Evolutionary conservation across 2,113 vertebrate genomes (phyloP).

Genomic region (Atherinomorus stipes): DNA sequence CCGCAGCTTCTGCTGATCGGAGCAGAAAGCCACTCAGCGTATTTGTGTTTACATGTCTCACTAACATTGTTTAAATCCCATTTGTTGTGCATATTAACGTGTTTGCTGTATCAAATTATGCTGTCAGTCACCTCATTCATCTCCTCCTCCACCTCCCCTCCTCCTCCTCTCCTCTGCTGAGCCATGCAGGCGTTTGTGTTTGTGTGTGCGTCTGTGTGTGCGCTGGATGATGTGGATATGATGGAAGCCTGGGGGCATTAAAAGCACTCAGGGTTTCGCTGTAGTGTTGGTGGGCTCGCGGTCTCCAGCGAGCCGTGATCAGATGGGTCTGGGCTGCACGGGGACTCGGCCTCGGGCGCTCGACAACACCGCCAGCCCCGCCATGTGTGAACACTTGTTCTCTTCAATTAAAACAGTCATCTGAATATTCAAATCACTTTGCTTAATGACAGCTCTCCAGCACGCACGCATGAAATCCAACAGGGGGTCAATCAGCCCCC

Average conservation of each 20-base stretch:
- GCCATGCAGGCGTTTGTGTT: conserved; percentile 1
- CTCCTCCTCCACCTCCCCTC: neutral
- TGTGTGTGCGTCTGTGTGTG: conserved; percentile 34
- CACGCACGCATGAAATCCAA: conserved; percentile 61
- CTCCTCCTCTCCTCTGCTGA: neutral
- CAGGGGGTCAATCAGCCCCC: conserved; percentile 52
- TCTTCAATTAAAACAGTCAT: conserved; percentile 81
- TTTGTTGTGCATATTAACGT: conserved; percentile 52
- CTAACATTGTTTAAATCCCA: conserved; percentile 31
- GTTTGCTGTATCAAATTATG: conserved; percentile 54
- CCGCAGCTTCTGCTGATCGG: neutral
- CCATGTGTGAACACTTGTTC: conserved; percentile 80
- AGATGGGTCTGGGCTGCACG: conserved; percentile 71
- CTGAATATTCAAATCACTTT: conserved; percentile 79
- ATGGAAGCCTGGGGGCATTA: conserved; percentile 69
- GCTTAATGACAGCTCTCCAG: conserved; percentile 68
- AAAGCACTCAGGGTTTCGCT: conserved; percentile 70
- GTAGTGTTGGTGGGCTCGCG: conserved; percentile 64
- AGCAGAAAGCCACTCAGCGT: conserved; percentile 15
- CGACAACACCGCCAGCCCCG: conserved; percentile 65
- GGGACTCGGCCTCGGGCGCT: conserved; percentile 75
- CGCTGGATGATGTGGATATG: conserved; percentile 30
- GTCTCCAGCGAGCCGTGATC: conserved; percentile 75
- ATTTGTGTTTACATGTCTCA: conserved; percentile 43
- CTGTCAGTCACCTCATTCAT: conserved; percentile 49